Base-by-base conservation (phyloP, 2,797 vertebrate species). In the Thunnus albacares region DNA sequence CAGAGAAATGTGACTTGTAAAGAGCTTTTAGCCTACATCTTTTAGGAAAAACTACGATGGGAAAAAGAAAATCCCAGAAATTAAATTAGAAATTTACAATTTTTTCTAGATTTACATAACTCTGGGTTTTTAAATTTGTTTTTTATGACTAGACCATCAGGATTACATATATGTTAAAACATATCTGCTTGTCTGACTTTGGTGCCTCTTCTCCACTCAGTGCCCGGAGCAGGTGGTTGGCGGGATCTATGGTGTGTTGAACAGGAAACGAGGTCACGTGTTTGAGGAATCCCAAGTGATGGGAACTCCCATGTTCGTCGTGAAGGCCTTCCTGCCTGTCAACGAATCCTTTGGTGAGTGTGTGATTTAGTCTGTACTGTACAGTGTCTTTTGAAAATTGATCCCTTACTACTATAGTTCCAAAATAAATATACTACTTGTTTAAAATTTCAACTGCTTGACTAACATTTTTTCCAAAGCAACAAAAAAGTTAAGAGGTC, bases 281-380 rank as follows among this genome's bases (percentile, higher is more conserved):
- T 98, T 98, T 1, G 97, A 99, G 84, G 98, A 99, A 88, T 95
- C 96, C 49, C 97, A 98, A 68, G 97, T 99, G 70, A 96, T 96
- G 0, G 97, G 97, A 51, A 99, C 97, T 6, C 98, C 97, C 57
- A 98, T 98, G 96, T 99, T 99, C 0, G 92, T 98, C 30, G 97
- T 99, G 68, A 99, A 99, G 93, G 98, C 97, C 3, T 99, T 93
- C 82, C 91, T 99, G 76, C 97, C 98, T 0, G 98, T 99, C 90
- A 99, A 98, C 0, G 97, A 99, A 81, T 99, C 98, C 26, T 99
- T 99, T 0, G 98, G 98, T 99, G 89, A 94, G 97, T 86, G 20
- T 41, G 35, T 51, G 5, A 43, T 68, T 81, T 38, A 47, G 35
- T 78, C 45, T 58, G 24, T 63, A 13, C 45, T 33, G 22, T 41